Base-by-base conservation (phyloP, 2,888 invertebrate species). In the Cyclophora albipunctata region DNA sequence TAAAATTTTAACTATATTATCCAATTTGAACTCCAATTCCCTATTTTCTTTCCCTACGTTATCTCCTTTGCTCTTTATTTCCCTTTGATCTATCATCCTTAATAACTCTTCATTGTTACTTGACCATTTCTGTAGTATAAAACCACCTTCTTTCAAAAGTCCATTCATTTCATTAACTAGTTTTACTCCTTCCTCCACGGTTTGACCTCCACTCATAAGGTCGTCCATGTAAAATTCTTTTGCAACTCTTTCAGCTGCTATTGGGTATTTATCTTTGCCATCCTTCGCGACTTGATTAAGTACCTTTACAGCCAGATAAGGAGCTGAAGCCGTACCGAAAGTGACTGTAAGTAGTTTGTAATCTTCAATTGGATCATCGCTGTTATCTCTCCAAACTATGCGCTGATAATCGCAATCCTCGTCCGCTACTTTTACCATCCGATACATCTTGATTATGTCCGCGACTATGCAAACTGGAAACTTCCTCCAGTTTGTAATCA, bases 251-350 rank as follows among this genome's bases (percentile, higher is more conserved):
- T 54, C 40, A n/a, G 64, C 49, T 3, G 64, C 67, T 3, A 50
- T 0, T 0, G 70, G 66, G 45, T 57, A 63, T 0, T 60, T 44
- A 0, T 37, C 34, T 2, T 56, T 59, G 34, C 68, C 58, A 50
- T 67, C 67, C 0, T 35, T 3, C 0, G 64, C 63, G 0, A 72
- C 4, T 48, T 71, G 66, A 4, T 67, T 61, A 3, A 75, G 34
- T 0, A 61, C 48, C 5, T 52, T 54, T 2, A 67, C 64, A 0
- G 70, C 70, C 4, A 67, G 47, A 45, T 64, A 67, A 3, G 70
- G 69, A 0, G 69, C 69, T 0, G 56, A 58, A 0, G 65, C 54
- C 0, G 66, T 69, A 0, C 67, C 69, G 35, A 71, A 71, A 0
- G 67, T 71, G 2, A 71, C 60, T 3, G 52, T 58, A 0, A 64